These are phyloP conservation scores for Acanthurus lineatus DNA, from an alignment of 2,797 vertebrate genomes.

Conservation along the genomic window DNA sequence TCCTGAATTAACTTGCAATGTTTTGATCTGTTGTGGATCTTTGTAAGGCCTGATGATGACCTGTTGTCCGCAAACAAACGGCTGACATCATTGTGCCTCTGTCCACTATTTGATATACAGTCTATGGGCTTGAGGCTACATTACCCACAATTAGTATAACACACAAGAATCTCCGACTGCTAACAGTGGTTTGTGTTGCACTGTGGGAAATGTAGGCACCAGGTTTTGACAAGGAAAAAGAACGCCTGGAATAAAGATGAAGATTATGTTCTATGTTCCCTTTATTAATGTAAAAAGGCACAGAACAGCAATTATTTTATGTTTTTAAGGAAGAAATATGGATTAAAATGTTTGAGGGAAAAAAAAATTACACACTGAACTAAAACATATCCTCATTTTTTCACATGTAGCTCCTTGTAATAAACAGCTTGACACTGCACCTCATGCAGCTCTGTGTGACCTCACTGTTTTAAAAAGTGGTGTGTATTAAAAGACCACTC, in stretches of 20 bases:
- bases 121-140: no score
- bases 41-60: not conserved
- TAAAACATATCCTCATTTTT: conserved; percentile 8
- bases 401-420: conserved; percentile 9
- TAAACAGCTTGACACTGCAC: conserved; percentile 11
- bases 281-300: no score
- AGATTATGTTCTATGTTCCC: not conserved
- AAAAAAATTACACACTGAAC: not conserved
- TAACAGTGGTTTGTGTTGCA: no score
- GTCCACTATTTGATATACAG: no score
- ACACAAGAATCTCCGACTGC: no score
- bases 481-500: conserved; percentile 54
- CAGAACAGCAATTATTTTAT: no score
- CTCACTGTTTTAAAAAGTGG: conserved; percentile 13
- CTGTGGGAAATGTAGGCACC: not conserved
- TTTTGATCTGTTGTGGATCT: not conserved
- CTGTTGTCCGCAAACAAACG: no score
- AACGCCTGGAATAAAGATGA: not conserved
- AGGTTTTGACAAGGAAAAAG: not conserved
- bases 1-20: not conserved
- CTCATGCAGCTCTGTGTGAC: conserved; percentile 39
- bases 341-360: no score
- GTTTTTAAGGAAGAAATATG: no score
- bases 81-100: no score
- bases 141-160: no score